Evolutionary conservation across 2,113 vertebrate genomes (phyloP).

Genomic region (Aptenodytes patagonicus): DNA sequence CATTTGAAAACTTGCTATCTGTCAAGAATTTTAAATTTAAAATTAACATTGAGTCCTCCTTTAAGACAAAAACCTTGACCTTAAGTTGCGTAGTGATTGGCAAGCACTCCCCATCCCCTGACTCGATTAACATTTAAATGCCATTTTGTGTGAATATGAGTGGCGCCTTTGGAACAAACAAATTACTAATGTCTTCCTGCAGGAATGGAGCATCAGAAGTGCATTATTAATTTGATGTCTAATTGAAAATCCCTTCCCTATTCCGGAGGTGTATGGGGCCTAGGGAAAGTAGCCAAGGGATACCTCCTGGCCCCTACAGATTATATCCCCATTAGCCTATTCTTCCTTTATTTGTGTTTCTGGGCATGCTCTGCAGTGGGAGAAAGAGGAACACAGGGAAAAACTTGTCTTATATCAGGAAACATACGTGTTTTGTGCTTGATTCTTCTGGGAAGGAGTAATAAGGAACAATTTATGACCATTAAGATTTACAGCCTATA

Average conservation of each 20-base stretch:
- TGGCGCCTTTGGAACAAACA: constrained; percentile 72
- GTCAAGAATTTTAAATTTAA: constrained; percentile 59
- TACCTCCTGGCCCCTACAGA: neutral
- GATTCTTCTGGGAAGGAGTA: neutral
- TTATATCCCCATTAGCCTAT: neutral
- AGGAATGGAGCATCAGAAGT: constrained; percentile 42
- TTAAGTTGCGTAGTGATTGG: constrained; percentile 67
- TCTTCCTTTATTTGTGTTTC: neutral
- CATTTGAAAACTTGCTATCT: constrained; percentile 45
- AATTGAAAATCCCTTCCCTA: constrained; percentile 38
- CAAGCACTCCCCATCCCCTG: constrained; percentile 60
- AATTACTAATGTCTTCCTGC: constrained; percentile 58
- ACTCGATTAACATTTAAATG: constrained; percentile 87
- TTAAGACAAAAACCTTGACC: constrained; percentile 74
- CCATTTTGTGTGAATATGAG: constrained; percentile 75
- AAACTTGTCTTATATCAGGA: neutral
- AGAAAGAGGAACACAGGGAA: neutral
- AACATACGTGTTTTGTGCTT: neutral
- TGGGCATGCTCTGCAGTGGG: neutral
- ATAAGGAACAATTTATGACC: neutral
- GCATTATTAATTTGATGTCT: constrained; percentile 36
- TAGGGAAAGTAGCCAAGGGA: neutral
- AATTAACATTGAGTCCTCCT: constrained; percentile 62
- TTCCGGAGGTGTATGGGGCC: neutral
- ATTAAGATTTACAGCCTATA: neutral